Conservation (phyloP, 2,888 invertebrate genomes). For the Glaucopsyche alexis region DNA sequence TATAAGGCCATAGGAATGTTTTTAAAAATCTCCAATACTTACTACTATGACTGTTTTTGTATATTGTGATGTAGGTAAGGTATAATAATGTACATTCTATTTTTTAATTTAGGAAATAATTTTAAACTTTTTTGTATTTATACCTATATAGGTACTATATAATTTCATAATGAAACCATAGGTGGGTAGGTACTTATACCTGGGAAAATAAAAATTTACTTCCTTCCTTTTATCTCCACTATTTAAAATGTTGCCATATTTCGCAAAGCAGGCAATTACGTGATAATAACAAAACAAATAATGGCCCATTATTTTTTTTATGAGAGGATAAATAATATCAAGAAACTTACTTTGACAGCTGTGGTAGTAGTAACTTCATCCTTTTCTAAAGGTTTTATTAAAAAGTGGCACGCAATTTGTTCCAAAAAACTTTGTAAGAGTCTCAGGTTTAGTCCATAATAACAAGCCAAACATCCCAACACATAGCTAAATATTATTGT, state of each 20-base stretch:
- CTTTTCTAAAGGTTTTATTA: constrained; percentile 48
- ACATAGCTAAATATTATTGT: constrained; percentile 70
- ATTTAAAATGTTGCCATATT: background rate
- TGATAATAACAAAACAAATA: background rate
- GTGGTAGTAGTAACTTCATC: constrained; percentile 43
- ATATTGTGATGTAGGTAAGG: no score
- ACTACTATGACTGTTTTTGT: no score
- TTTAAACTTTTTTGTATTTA: no score
- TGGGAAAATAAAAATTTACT: no score
- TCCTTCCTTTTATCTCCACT: no score
- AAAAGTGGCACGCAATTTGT: constrained; percentile 64
- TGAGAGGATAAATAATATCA: background rate
- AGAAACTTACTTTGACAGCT: constrained; percentile 53
- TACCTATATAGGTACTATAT: no score
- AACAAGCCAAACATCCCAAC: constrained; percentile 76
- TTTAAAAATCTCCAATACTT: no score
- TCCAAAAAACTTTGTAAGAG: constrained; percentile 60
- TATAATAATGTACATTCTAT: no score
- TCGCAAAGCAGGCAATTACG: background rate
- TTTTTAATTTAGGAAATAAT: no score
- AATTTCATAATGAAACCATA: no score
- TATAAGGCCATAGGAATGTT: no score
- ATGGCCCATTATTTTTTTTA: background rate
- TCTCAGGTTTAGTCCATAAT: constrained; percentile 64
- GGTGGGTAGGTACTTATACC: no score